Conservation (phyloP, 2,888 invertebrate genomes). For the Cremastobaeus sp. region DNA sequence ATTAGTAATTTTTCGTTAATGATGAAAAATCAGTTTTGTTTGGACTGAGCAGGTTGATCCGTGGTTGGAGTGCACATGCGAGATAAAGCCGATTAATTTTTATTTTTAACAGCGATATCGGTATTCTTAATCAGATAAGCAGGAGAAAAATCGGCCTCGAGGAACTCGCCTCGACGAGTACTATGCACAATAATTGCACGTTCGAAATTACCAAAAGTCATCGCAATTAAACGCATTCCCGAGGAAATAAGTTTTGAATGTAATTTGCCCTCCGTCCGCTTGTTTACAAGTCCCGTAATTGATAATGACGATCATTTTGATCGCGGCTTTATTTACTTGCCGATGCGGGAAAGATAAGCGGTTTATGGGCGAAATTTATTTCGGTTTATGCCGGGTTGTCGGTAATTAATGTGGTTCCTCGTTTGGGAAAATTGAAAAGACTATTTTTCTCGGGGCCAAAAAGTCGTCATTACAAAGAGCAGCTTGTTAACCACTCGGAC, state of each 20-base stretch:
- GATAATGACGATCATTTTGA: conserved; percentile 48
- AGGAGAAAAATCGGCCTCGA: conserved; percentile 12
- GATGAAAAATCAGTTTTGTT: too few species aligned
- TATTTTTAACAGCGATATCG: conserved; percentile 5
- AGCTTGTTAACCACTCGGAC: conserved; percentile 10
- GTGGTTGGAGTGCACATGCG: too few species aligned
- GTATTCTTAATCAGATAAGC: conserved; percentile 4
- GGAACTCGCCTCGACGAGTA: conserved; percentile 3
- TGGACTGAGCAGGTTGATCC: too few species aligned
- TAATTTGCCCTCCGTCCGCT: conserved; percentile 41
- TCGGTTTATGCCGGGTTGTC: neutral
- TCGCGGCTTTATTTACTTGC: conserved; percentile 35
- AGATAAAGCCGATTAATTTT: conserved; percentile 7
- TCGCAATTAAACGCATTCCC: conserved; percentile 41
- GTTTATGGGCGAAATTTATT: conserved; percentile 45
- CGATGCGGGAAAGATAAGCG: conserved; percentile 43
- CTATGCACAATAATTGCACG: conserved; percentile 38
- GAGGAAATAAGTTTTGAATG: conserved; percentile 41
- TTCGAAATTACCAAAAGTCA: conserved; percentile 29
- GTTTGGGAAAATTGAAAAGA: conserved; percentile 20
- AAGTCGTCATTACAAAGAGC: conserved; percentile 16
- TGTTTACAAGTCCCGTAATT: conserved; percentile 54
- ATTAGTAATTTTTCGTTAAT: too few species aligned
- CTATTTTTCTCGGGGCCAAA: conserved; percentile 7
- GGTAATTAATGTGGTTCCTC: conserved; percentile 17